Conservation (phyloP, 2,113 vertebrate genomes). For the Enhydra lutris region DNA sequence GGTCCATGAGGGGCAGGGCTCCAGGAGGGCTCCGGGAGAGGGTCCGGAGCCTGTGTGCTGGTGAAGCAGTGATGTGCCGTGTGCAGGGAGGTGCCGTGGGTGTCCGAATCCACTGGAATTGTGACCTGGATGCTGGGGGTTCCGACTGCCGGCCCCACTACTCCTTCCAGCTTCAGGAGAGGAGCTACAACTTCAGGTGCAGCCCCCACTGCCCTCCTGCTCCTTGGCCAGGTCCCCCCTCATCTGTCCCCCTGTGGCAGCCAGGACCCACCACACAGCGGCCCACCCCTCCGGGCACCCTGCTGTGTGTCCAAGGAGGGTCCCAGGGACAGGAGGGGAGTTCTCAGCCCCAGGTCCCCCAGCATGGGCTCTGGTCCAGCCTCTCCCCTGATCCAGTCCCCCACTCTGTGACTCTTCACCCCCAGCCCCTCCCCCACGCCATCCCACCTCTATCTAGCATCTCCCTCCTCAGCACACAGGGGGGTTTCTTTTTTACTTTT, state of each 20-base stretch:
- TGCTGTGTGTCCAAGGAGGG: fast-evolving
- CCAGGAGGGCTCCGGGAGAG: neutral
- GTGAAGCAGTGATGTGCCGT: neutral
- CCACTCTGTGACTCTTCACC: too few species aligned
- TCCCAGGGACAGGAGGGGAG: neutral
- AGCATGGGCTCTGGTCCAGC: neutral
- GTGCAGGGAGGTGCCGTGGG: slow-evolving; percentile 80
- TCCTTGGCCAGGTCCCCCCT: neutral
- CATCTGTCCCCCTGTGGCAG: neutral
- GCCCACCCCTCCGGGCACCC: neutral
- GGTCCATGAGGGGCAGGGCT: neutral
- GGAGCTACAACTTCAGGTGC: slow-evolving; percentile 83
- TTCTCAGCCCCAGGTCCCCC: neutral
- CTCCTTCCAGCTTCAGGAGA: slow-evolving; percentile 81
- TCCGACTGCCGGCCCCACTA: slow-evolving; percentile 76
- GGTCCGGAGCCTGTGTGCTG: fast-evolving
- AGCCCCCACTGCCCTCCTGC: neutral
- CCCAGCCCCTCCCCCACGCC: neutral
- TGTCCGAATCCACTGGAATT: slow-evolving; percentile 80
- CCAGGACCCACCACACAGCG: neutral
- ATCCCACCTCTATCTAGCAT: too few species aligned
- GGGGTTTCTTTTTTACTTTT: neutral
- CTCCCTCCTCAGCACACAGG: neutral
- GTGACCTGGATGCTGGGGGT: slow-evolving; percentile 68
- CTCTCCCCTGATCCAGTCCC: too few species aligned